A percentile compares a stretch with the other conserved stretches of the same genome.
These are phyloP conservation scores for Aplysia californica DNA, from an alignment of 1,140 invertebrate genomes.

Conservation along the genomic window DNA sequence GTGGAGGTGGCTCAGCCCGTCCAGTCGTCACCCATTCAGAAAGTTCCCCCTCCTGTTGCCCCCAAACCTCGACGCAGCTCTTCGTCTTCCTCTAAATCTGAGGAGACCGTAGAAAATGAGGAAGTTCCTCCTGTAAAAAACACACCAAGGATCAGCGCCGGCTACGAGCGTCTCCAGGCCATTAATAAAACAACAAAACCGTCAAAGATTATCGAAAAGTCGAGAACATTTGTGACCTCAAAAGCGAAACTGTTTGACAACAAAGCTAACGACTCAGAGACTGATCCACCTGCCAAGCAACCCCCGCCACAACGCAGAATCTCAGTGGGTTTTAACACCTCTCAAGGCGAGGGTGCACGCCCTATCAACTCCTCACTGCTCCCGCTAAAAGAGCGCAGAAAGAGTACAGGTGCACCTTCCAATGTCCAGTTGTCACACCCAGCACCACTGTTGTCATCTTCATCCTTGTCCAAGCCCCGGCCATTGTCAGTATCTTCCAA, in stretches of 20 bases:
- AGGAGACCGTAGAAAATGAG: neutral
- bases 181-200: neutral
- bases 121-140: neutral
- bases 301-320: neutral
- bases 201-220: neutral
- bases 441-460: too few relatives aligned
- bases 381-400: constrained; percentile 16
- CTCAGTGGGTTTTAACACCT: neutral
- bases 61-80: constrained; percentile 38
- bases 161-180: constrained; percentile 6
- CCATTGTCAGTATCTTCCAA: too few relatives aligned
- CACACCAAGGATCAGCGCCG: neutral
- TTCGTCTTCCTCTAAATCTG: neutral
- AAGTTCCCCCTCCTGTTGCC: constrained; percentile 41
- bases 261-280: neutral
- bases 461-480: too few relatives aligned
- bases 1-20: too few relatives aligned
- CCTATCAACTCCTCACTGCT: constrained; percentile 17
- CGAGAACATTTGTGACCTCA: constrained; percentile 1
- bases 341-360: neutral
- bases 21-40: neutral
- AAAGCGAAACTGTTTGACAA: constrained; percentile 21
- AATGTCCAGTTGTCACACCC: neutral
- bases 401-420: neutral
- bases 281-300: neutral